Base-by-base conservation (phyloP, 1,140 invertebrate species). In the Drosophila pseudoobscura region DNA sequence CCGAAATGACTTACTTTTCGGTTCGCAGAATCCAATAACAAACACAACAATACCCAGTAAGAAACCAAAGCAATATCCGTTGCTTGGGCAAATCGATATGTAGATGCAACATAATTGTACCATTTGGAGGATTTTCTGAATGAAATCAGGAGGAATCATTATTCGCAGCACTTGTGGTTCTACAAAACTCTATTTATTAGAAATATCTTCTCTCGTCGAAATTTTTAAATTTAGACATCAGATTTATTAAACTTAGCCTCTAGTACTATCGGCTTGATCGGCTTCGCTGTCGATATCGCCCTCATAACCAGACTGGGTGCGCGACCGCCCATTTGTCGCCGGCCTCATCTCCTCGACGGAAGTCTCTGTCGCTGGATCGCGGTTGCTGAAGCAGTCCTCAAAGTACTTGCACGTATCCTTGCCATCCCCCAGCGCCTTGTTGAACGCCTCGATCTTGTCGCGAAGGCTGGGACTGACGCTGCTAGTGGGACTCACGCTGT, bases 371-470 rank as follows among this genome's bases (percentile, higher is more conserved):
- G 6, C 6, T 5, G 29, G 22, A 0, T 61, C 63, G 1, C 49
- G 47, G 15, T 47, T 76, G 41, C 75, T 74, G 4, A 80, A 85
- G 41, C 84, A 89, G 0, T 61, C 44, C 0, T 52, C 46, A 9
- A 89, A 89, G 13, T 69, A 69, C 6, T 79, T 54, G 4, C 64
- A 41, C 8, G 46, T 3, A 56, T 65, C 59, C 17, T 61, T 17
- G 8, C 65, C 6, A 29, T 44, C 39, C 64, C 73, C 11, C 63
- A 22, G 20, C 35, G 69, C 76, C 24, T 64, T 66, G 31, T 85
- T 85, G 20, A 85, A 85, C 2, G 76, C 80, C 8, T 59, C 56
- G 11, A 85, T 85, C 43, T 73, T 83, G 7, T 84, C 79, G 0
- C 76, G 75, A 0, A 79, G 35, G 39, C 72, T 83, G 11, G 49